Conservation (phyloP, 2,113 vertebrate species). For the Typhlomys cinereus region DNA sequence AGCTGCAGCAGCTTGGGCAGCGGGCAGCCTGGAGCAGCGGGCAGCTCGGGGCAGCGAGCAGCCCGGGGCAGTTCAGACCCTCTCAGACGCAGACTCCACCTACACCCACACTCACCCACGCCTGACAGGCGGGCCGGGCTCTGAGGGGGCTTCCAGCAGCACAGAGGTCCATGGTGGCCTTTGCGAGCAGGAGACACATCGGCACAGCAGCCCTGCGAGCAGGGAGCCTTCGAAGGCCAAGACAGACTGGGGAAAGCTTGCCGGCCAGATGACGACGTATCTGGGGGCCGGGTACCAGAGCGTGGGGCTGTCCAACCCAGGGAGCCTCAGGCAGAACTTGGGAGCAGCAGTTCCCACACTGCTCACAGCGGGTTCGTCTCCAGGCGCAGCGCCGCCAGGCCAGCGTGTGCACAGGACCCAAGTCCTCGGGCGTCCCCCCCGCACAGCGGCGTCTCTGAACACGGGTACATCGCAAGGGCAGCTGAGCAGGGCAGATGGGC, state of each 20-base stretch:
- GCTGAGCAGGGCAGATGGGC: not conserved
- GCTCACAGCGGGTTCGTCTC: not conserved
- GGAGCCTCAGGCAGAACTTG: not conserved
- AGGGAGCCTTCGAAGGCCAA: rapidly evolving
- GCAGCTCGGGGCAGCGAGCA: not conserved
- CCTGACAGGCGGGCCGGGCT: not conserved
- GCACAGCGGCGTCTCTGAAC: not conserved
- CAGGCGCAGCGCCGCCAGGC: not conserved
- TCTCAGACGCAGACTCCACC: no score
- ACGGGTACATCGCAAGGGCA: no score
- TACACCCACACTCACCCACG: not conserved
- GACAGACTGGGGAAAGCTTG: not conserved
- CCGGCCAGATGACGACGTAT: not conserved
- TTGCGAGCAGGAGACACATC: not conserved
- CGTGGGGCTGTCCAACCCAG: not conserved
- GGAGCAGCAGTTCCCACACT: no score
- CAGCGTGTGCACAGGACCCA: not conserved
- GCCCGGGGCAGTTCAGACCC: not conserved
- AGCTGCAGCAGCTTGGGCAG: not conserved
- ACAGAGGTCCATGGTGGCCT: not conserved
- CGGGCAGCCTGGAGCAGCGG: not conserved
- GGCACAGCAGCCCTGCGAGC: rapidly evolving
- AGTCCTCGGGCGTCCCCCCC: not conserved
- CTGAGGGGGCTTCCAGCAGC: not conserved
- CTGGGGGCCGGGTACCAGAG: not conserved